A percentile compares a stretch with the other conserved stretches of the same genome.
phyloP scores from a whole-genome alignment of 2,113 vertebrate genomes.

The Garra rufa region DNA sequence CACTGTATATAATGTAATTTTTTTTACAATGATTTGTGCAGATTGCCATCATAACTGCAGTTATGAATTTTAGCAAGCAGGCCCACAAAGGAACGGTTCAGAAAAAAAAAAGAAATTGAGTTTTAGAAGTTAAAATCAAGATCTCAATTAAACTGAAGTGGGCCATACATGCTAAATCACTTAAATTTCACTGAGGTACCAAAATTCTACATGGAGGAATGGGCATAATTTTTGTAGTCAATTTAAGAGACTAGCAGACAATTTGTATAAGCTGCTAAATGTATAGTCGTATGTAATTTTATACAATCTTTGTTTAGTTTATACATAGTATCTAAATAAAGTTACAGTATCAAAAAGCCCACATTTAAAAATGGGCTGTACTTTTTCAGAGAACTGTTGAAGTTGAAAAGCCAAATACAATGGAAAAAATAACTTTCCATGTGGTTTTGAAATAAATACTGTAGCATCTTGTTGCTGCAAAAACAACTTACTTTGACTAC shows the following conservation, averaged over 20 bases:
- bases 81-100: background rate
- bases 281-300: background rate
- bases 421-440: background rate
- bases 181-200: no score
- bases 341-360: background rate
- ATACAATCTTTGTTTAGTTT: background rate
- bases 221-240: background rate
- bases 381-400: background rate
- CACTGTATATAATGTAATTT: no score
- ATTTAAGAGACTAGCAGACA: background rate
- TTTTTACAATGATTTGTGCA: no score
- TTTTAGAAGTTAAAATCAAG: no score
- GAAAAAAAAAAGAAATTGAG: no score
- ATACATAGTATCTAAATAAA: background rate
- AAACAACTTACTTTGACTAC: background rate
- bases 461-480: background rate
- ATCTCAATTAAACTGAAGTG: no score
- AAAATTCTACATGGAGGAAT: no score
- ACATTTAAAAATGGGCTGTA: background rate
- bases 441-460: background rate
- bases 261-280: background rate
- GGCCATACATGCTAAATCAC: no score
- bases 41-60: no score
- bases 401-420: background rate
- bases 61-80: no score